Evolutionary conservation across 2,113 vertebrate genomes (phyloP).

Genomic region (Otolemur garnettii): DNA sequence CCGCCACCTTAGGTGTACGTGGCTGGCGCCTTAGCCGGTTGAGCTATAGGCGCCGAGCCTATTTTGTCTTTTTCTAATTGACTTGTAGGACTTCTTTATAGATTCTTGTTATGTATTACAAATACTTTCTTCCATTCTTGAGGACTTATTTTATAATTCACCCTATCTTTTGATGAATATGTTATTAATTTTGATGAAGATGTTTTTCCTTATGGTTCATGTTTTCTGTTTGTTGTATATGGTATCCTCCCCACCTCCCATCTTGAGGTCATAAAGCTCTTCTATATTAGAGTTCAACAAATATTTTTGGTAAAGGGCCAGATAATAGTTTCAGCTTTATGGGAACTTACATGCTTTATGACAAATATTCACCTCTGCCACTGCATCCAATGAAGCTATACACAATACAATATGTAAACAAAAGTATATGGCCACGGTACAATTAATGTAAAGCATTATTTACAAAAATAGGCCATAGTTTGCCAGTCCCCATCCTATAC

Average conservation of each 20-base stretch:
- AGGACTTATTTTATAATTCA: background rate
- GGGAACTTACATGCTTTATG: background rate
- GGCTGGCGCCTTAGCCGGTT: too few relatives aligned
- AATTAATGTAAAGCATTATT: background rate
- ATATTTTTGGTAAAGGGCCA: background rate
- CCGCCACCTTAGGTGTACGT: too few relatives aligned
- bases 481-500: background rate
- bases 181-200: background rate
- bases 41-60: too few relatives aligned
- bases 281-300: background rate
- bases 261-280: background rate
- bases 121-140: background rate
- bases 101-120: background rate
- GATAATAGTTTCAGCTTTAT: background rate
- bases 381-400: background rate
- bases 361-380: background rate
- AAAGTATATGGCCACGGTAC: background rate
- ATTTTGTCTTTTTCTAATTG: background rate
- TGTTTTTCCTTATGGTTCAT: background rate
- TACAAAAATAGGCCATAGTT: background rate
- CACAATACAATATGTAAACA: background rate
- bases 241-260: background rate
- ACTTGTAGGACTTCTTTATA: background rate
- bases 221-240: background rate
- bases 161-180: background rate